These are phyloP conservation scores for Thamnophis sirtalis DNA, from an alignment of 2,113 vertebrate species.

Conservation along the genomic window DNA sequence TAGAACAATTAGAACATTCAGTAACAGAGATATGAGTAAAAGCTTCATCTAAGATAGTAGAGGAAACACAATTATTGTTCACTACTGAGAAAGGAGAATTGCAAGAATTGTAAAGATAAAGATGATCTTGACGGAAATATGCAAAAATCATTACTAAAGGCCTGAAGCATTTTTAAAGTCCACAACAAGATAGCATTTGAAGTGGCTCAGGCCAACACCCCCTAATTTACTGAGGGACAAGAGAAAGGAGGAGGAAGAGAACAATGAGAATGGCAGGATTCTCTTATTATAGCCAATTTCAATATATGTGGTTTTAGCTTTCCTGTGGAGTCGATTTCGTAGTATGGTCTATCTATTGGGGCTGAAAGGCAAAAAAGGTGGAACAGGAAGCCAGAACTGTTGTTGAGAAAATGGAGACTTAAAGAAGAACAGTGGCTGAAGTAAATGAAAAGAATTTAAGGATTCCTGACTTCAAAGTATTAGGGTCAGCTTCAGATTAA, in stretches of 20 bases:
- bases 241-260: not conserved
- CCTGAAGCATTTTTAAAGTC: not conserved
- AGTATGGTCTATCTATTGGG: not conserved
- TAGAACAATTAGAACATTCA: not conserved
- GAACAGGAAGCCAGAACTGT: not conserved
- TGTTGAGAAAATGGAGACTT: not conserved
- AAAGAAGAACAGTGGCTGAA: not conserved
- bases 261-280: not conserved
- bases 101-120: not conserved
- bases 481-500: not conserved
- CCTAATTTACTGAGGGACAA: not conserved
- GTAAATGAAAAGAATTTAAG: not conserved
- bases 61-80: not conserved
- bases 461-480: not conserved
- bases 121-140: not conserved
- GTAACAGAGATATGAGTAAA: not conserved
- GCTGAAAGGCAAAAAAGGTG: not conserved
- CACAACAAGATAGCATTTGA: not conserved
- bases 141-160: not conserved
- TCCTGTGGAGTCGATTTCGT: not conserved
- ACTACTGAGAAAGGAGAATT: not conserved
- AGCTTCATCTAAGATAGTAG: not conserved
- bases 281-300: not conserved
- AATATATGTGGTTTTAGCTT: not conserved
- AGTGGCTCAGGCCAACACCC: not conserved